A percentile compares a stretch with the other conserved stretches of the same genome.
These are phyloP conservation scores for Pseudorasbora parva DNA, from an alignment of 2,113 vertebrate genomes.

Conservation along the genomic window DNA sequence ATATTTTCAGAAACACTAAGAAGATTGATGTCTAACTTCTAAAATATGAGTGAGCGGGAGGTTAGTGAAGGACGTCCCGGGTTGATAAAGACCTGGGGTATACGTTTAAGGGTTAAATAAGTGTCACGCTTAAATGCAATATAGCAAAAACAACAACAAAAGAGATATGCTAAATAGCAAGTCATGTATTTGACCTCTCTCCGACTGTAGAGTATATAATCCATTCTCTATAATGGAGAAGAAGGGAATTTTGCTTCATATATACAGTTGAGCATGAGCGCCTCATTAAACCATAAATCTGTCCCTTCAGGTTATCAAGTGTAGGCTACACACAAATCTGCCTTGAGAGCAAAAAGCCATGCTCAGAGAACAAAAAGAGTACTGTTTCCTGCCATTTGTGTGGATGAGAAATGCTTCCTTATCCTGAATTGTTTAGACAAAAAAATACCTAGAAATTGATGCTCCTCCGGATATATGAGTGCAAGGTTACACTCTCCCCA, in stretches of 20 bases:
- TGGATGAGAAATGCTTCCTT: conserved; percentile 28
- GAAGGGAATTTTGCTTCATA: neutral
- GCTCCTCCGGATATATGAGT: conserved; percentile 6
- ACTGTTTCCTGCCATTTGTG: conserved; percentile 2
- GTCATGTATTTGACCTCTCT: neutral
- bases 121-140: too few species aligned
- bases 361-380: neutral
- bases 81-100: too few species aligned
- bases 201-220: neutral
- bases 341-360: conserved; percentile 3
- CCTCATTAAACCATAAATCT: neutral
- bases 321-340: neutral
- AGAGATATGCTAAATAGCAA: too few species aligned
- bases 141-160: too few species aligned
- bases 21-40: too few species aligned
- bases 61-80: too few species aligned
- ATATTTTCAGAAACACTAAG: too few species aligned
- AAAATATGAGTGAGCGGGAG: too few species aligned
- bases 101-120: too few species aligned
- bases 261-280: neutral
- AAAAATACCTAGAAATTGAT: conserved; percentile 19
- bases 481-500: neutral
- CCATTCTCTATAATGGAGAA: neutral
- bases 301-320: neutral
- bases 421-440: conserved; percentile 14